Percentiles rank a stretch among this genome's conserved stretches.
Evolutionary conservation across 2,888 invertebrate genomes (phyloP).

Genomic region (Xylocampa areola): DNA sequence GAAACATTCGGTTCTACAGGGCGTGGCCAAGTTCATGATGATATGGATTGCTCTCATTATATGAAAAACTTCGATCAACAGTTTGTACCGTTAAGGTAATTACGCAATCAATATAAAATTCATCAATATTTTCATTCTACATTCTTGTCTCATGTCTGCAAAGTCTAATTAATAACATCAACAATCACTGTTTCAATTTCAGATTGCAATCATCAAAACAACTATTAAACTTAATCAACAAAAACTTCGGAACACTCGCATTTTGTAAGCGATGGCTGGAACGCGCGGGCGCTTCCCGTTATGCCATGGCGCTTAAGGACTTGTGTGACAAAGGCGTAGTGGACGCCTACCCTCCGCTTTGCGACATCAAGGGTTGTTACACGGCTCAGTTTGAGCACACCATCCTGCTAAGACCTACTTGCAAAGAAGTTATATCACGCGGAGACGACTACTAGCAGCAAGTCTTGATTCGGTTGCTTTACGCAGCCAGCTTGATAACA

Average conservation of each 20-base stretch:
- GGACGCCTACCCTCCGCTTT: slow-evolving; percentile 99
- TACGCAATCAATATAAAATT: neutral
- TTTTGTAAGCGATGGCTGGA: slow-evolving; percentile 99
- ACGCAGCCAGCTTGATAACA: slow-evolving; percentile 32
- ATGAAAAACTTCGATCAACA: slow-evolving; percentile 99
- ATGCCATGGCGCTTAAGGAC: slow-evolving; percentile 99
- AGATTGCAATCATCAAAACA: slow-evolving; percentile 98
- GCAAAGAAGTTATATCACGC: slow-evolving; percentile 99
- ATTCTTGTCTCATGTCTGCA: slow-evolving; percentile 1
- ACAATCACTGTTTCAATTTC: slow-evolving; percentile 56
- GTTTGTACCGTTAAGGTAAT: slow-evolving; percentile 96
- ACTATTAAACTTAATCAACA: slow-evolving; percentile 97
- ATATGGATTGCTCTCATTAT: slow-evolving; percentile 99
- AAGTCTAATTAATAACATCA: slow-evolving; percentile 2
- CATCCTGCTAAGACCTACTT: slow-evolving; percentile 98
- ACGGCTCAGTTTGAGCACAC: slow-evolving; percentile 99
- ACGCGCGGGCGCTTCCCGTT: slow-evolving; percentile 98
- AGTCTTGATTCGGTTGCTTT: slow-evolving; percentile 10
- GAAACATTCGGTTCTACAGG: slow-evolving; percentile 99
- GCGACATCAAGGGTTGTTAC: slow-evolving; percentile 99
- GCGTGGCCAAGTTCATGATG: slow-evolving; percentile 97
- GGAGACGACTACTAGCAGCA: slow-evolving; percentile 96
- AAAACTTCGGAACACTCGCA: slow-evolving; percentile 98
- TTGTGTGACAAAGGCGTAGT: slow-evolving; percentile 99
- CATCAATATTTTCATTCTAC: slow-evolving; percentile 4